Evolutionary conservation across 2,113 vertebrate genomes (phyloP), one percentile per base, ranked within the genome.

Genomic region (Gyps fulvus): DNA sequence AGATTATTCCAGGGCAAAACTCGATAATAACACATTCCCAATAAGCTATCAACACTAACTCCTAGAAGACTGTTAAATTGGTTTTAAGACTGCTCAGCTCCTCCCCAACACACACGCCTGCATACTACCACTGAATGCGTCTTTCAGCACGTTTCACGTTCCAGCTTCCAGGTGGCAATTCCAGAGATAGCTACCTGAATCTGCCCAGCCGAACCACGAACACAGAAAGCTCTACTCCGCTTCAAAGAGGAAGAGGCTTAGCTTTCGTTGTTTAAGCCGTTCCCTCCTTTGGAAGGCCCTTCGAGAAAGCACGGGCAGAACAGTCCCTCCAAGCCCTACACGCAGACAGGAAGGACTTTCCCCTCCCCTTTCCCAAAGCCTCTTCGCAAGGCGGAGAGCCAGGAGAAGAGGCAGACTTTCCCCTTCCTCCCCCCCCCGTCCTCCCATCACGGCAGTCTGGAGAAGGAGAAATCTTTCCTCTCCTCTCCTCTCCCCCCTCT

Each of bases 111-210:
- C 34, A 32, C n/a, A 17, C 16, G 3, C 72, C 59, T 10, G 36
- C 32, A 4, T 2, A 5, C 26, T 9, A 27, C 18, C 49, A 5
- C 0, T 2, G 14, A 54, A 54, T 2, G 52, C 13, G 3, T 15
- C 40, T n/a, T 21, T 16, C 52, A 40, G 58, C 65, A 47, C 29
- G 21, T 6, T 32, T 47, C 79, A 21, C 10, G 2, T 14, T 38
- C 38, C 58, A 72, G 73, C 77, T 40, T 22, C n/a, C 65, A 18
- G 74, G 67, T 10, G 7, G 22, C 66, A 12, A 9, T 32, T 50
- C 31, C 85, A 34, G 45, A 50, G 52, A 18, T 32, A 31, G 63
- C 11, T 6, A 25, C 80, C 57, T 6, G 47, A 22, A 9, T 6
- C 26, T 14, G 62, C 29, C 25, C n/a, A 10, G 13, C 25, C 27